phyloP scores from a whole-genome alignment of 2,888 invertebrate species.

The Eucera pruinosa region DNA sequence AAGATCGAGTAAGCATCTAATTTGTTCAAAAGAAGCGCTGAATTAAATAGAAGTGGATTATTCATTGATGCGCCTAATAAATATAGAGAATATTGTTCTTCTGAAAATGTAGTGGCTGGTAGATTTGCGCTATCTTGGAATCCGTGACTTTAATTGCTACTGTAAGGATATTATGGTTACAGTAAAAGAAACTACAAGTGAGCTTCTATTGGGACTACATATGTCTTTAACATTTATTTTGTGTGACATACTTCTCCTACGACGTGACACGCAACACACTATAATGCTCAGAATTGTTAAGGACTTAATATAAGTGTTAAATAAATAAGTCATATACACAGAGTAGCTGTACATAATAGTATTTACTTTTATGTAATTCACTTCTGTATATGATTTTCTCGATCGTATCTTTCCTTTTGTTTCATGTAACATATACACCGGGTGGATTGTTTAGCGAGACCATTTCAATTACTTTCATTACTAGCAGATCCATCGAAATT shows the following conservation, averaged over 20 bases:
- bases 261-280: slow-evolving; percentile 30
- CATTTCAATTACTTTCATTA: no score
- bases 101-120: no score
- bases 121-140: no score
- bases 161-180: slow-evolving; percentile 45
- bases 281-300: slow-evolving; percentile 52
- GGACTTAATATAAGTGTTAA: slow-evolving; percentile 53
- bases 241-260: slow-evolving; percentile 17
- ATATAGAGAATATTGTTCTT: no score
- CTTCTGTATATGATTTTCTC: slow-evolving; percentile 21
- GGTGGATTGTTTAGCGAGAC: no score
- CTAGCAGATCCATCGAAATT: no score
- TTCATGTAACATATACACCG: no score
- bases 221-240: slow-evolving; percentile 40
- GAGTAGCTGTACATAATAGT: slow-evolving; percentile 26
- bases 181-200: slow-evolving; percentile 30
- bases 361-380: slow-evolving; percentile 35
- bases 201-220: slow-evolving; percentile 35
- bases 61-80: no score
- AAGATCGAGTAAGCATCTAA: no score
- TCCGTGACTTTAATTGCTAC: slow-evolving; percentile 35
- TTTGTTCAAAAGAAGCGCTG: no score
- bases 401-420: slow-evolving; percentile 7
- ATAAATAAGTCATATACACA: slow-evolving; percentile 41
- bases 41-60: no score